Base-by-base conservation (phyloP, 2,113 vertebrate genomes). In the Pungitius pungitius region DNA sequence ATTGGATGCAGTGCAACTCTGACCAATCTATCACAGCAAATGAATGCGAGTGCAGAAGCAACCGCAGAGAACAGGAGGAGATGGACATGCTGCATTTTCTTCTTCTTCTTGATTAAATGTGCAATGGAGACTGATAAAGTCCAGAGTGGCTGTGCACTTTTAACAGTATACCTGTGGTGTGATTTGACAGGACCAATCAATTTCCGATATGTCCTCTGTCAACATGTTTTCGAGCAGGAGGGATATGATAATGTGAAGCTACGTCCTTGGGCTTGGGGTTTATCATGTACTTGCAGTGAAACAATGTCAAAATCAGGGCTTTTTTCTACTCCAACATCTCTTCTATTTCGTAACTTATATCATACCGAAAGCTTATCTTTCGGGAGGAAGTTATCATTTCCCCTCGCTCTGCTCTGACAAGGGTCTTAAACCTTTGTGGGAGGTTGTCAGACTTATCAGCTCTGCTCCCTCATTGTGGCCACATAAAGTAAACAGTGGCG, bases 1-100 rank as follows among this genome's bases (percentile, higher is more conserved):
- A 89, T 88, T 84, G 70, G 2, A 82, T 75, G 64, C 62, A 67
- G 70, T 47, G 54, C 67, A 67, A 62, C 74, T 78, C 57, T 57
- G 64, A 86, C 27, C 75, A 82, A 89, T 91, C 81, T 78, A 83
- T 86, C 69, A 77, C 62, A 45, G 68, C 56, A 73, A 64, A 81
- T 73, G 47, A 84, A 88, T 65, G 55, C 8, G 24, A 73, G 63
- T 39, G 47, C 27, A 20, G 58, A 39, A 73, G 56, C 57, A 55
- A 24, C 30, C 30, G 47, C 67, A 54, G 58, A 49, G 54, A 71
- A 30, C 15, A 70, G 49, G 27, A 75, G 55, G 24, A 45, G 43
- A 59, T 15, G 17, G 61, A 74, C 15, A 37, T 72, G 57, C 52
- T 42, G 6, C 24, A 64, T 55, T 30, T n/a, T n/a, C 35, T 11